Evolutionary conservation across 2,113 vertebrate species (phyloP), one percentile per base, ranked within the genome.

Genomic region (Ceyx margarethae): DNA sequence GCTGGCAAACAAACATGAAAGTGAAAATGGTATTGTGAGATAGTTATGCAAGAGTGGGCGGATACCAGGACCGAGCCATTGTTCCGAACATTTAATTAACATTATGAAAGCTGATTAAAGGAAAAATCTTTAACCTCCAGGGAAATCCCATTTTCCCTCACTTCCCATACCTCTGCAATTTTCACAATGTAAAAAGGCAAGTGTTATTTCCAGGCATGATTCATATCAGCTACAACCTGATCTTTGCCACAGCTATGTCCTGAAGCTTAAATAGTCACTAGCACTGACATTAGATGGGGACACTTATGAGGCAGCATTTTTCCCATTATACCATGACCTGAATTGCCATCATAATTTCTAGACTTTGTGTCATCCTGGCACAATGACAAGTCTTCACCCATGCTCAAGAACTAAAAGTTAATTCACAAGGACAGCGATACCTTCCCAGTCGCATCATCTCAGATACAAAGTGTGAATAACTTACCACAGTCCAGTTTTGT

Each of bases 21-120:
- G 90, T 95, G 85, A 94, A 92, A 93, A 91, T 7, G 5, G 83
- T 42, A 94, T 93, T 94, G 87, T 77, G 91, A 88, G 88, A 80
- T 10, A 14, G 80, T 94, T 96, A 95, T 85, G 95, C 94, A 96
- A 97, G 96, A 95, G 92, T 86, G 93, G 95, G 96, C 96, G 93
- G 96, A 91, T 95, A 91, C 83, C 80, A 2, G 85, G 68, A 92
- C 94, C 61, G 29, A 95, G 95, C 96, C 96, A 97, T 97, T 97
- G 95, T 97, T 97, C 95, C 95, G 96, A 96, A 86, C 91, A 0
- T 87, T 94, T 94, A 93, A 97, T 96, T 95, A 97, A 94, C 87
- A 91, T 95, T 89, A 96, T 86, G 92, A 96, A 96, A 93, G 87
- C 94, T 85, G 94, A 97, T 97, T 96, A 95, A 96, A 96, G 96